Conservation (phyloP, 2,888 invertebrate species). For the Amaurobius ferox region DNA sequence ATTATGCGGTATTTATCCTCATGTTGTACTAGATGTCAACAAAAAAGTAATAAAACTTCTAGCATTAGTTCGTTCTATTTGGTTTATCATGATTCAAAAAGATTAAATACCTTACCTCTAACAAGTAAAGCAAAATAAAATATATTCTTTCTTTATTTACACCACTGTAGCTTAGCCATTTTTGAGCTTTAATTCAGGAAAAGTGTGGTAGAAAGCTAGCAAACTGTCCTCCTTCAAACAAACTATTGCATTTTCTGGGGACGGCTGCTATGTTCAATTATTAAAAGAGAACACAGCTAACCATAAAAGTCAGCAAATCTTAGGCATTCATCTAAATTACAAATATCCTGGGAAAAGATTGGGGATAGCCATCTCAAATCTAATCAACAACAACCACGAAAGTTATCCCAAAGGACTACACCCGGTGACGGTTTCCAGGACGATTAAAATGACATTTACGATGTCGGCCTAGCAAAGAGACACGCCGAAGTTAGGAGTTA, state of each 20-base stretch:
- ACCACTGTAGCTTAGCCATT: too few relatives aligned
- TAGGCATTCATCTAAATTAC: slow-evolving; percentile 45
- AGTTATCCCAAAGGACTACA: slow-evolving; percentile 24
- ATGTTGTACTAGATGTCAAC: too few relatives aligned
- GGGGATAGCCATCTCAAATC: slow-evolving; percentile 33
- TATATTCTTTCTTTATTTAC: too few relatives aligned
- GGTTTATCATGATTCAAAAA: too few relatives aligned
- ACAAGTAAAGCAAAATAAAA: too few relatives aligned
- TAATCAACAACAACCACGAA: slow-evolving; percentile 55
- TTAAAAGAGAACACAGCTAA: slow-evolving; percentile 19
- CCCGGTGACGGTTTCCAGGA: neutral
- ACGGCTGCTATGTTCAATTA: slow-evolving; percentile 13
- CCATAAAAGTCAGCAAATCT: slow-evolving; percentile 14
- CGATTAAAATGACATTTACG: slow-evolving; percentile 68
- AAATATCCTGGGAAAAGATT: slow-evolving; percentile 36
- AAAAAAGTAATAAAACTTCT: too few relatives aligned
- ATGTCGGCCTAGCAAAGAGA: slow-evolving; percentile 4
- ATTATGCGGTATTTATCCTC: too few relatives aligned
- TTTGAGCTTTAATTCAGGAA: too few relatives aligned
- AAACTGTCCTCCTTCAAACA: neutral
- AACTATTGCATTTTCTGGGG: neutral
- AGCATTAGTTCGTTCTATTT: too few relatives aligned
- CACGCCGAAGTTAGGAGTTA: slow-evolving; percentile 23
- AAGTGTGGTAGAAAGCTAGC: too few relatives aligned
- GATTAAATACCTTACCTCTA: too few relatives aligned